These are phyloP conservation scores for Trematomus loennbergii DNA, from an alignment of 2,113 vertebrate genomes.

Conservation along the genomic window DNA sequence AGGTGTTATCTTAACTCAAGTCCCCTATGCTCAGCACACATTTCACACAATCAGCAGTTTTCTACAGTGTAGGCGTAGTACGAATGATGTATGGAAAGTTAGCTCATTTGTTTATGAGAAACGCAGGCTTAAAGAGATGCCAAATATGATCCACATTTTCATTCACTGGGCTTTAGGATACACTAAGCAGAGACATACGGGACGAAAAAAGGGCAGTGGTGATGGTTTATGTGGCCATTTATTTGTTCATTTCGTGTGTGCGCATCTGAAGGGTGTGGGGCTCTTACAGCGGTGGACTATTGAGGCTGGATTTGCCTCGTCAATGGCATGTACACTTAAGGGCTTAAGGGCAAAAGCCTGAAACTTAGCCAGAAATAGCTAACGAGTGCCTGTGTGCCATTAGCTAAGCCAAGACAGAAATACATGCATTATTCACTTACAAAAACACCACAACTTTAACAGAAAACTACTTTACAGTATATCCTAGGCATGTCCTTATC, in stretches of 20 bases:
- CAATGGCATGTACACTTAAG: slow-evolving; percentile 72
- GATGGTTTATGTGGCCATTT: not conserved
- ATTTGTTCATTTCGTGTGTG: slow-evolving; percentile 1
- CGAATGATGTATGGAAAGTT: slow-evolving; percentile 51
- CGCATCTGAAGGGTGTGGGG: slow-evolving; percentile 6
- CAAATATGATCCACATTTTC: slow-evolving; percentile 44
- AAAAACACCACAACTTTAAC: slow-evolving; percentile 61
- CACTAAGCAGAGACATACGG: not conserved
- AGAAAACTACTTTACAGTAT: slow-evolving; percentile 22
- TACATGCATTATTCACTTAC: slow-evolving; percentile 76
- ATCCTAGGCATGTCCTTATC: slow-evolving; percentile 22
- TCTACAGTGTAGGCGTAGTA: slow-evolving; percentile 25
- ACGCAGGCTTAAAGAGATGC: slow-evolving; percentile 25
- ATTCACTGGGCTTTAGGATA: slow-evolving; percentile 32
- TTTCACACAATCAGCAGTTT: slow-evolving; percentile 69
- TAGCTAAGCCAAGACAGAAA: slow-evolving; percentile 71
- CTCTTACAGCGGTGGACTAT: slow-evolving; percentile 30
- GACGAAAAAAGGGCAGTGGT: not conserved
- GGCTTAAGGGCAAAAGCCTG: slow-evolving; percentile 65
- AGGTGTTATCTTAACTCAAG: slow-evolving; percentile 60
- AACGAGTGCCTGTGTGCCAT: slow-evolving; percentile 72
- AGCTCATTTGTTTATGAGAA: slow-evolving; percentile 51
- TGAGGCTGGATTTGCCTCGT: slow-evolving; percentile 59
- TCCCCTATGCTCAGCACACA: slow-evolving; percentile 43
- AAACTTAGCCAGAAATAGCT: slow-evolving; percentile 69